Base-by-base conservation (phyloP, 2,113 vertebrate genomes). In the Gulo gulo region DNA sequence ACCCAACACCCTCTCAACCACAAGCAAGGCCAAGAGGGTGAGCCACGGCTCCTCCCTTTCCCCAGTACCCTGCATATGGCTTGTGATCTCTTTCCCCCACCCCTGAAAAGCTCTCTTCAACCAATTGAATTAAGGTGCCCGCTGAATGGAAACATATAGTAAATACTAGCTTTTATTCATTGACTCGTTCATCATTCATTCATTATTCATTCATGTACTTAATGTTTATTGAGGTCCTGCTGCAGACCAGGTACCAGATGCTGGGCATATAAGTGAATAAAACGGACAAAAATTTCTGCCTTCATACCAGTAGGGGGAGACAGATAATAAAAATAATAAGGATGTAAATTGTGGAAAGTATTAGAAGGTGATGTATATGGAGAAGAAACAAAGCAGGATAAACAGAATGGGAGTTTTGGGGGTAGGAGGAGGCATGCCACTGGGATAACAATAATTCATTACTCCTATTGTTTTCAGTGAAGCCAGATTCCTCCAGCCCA, bases 271-370 rank as follows among this genome's bases (percentile, higher is more conserved):
- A 93, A 69, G 23, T 76, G 83, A 97, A 83, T 86, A 82, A 89
- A 96, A 88, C 13, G 79, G 57, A 57, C 7, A 91, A 45, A 74
- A 92, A 42, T 16, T n/a, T 88, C 78, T 97, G 11, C 16, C 26
- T 95, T 97, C 8, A 4, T 81, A 94, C 96, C 91, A 98, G 96
- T 94, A 96, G 91, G 76, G 93, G 95, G 94, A 98, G 92, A 95
- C 88, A 97, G 87, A 97, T 80, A 96, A 97, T 92, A 97, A 78
- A 93, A 97, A 94, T 55, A 93, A 88, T 85, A 88, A 88, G 29
- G 59, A 45, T 36, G 34, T 59, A 73, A 87, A 69, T 67, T 81
- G 21, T 1, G 88, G 73, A 82, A 92, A 95, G 36, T 83, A 55
- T 80, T 81, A 76, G 81, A 80, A 82, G 21, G 23, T 91, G 89